Evolutionary conservation across 2,113 vertebrate genomes (phyloP), one percentile per base, ranked within the genome.

Genomic region (Nematolebias whitei): DNA sequence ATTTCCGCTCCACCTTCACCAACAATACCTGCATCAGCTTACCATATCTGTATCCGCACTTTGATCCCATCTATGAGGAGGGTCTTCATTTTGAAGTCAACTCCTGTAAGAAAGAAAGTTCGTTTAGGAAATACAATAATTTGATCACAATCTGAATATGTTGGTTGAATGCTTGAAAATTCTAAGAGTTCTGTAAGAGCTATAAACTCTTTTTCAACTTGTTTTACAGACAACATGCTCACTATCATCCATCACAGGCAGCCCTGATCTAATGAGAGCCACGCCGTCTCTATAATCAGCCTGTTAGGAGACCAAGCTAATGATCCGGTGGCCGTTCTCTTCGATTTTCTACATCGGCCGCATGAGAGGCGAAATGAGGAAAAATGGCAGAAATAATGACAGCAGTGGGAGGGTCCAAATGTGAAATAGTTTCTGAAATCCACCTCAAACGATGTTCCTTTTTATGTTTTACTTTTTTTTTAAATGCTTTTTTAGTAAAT

Each of bases 61-160:
- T 94, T 94, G 80, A 94, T 87, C 65, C 93, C 93, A 76, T 94
- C 92, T 71, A 94, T 92, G 73, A 91, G 78, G 15, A 94, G 85
- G 0, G 93, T 94, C 86, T 94, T 94, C 93, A 94, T 94, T 90
- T 94, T 94, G 83, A 94, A 94, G 85, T 94, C 93, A 10, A 94
- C 90, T 38, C 93, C 93, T 93, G 80, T 1, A 77, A 79, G 39
- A 80, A 50, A 74, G 43, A 67, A 70, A 16, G 72, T 14, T 23
- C 0, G n/a, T 56, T 76, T 8, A 73, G 54, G 20, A 54, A 39
- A 55, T 20, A 26, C 16, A 54, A 24, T 11, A 71, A 45, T 13
- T 23, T n/a, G 32, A 38, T 14, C 22, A 40, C 18, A 51, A 14
- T n/a, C 38, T 35, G 18, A 24, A 23, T 12, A 24, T 38, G 52